These are phyloP conservation scores for Pristionchus japonicus DNA, from an alignment of 2,888 invertebrate genomes.

Conservation along the genomic window DNA sequence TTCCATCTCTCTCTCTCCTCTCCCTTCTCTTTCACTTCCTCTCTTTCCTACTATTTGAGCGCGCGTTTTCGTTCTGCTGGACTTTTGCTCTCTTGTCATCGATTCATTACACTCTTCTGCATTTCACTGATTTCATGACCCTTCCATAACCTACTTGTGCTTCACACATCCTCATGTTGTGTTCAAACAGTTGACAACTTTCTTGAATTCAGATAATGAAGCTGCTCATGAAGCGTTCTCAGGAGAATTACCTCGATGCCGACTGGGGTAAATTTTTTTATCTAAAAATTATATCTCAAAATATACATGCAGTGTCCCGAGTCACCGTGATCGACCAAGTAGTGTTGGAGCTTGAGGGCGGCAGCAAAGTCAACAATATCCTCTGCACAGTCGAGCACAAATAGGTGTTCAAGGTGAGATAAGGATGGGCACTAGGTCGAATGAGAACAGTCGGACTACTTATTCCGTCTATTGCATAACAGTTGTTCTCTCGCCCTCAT, in stretches of 20 bases:
- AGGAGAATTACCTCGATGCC: background rate
- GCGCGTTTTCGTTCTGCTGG: background rate
- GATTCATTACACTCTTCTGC: no score
- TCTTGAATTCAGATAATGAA: background rate
- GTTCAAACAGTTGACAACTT: no score
- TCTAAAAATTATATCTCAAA: background rate
- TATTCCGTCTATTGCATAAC: no score
- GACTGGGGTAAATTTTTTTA: background rate
- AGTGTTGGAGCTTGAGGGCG: background rate
- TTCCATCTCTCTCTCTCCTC: background rate
- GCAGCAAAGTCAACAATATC: background rate
- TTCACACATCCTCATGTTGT: background rate
- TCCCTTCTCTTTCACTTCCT: background rate
- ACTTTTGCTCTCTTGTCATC: background rate
- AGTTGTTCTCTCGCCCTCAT: no score
- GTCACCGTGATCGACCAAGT: background rate
- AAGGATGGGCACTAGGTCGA: no score
- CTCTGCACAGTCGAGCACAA: background rate
- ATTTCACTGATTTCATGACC: background rate
- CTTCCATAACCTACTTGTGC: no score
- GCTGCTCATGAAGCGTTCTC: background rate
- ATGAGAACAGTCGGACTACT: no score
- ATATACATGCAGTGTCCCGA: background rate
- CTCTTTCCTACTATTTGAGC: background rate
- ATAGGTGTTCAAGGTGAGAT: background rate